These are phyloP conservation scores for Erythrolamprus reginae DNA, from an alignment of 2,113 vertebrate species.

Conservation along the genomic window DNA sequence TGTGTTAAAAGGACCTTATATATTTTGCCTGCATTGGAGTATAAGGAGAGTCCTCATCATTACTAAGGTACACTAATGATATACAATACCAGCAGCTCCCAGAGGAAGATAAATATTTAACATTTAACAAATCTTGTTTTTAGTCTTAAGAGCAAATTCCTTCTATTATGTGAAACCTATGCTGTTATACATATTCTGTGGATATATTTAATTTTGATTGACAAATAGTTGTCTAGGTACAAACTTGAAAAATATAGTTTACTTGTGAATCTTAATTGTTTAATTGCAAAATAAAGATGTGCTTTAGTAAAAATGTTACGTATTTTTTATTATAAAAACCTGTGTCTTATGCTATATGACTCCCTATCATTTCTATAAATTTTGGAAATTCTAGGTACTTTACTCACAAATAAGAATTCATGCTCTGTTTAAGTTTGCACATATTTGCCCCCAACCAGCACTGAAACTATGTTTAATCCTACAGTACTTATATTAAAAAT, in stretches of 20 bases:
- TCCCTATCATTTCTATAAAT: neutral
- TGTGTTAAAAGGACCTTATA: slow-evolving; percentile 68
- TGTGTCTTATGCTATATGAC: neutral
- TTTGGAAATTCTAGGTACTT: slow-evolving; percentile 1
- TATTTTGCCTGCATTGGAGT: slow-evolving; percentile 63
- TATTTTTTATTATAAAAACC: neutral
- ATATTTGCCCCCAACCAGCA: neutral
- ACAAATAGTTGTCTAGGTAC: slow-evolving; percentile 72
- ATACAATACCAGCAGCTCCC: slow-evolving; percentile 63
- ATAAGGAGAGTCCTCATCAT: slow-evolving; percentile 64
- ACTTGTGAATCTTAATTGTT: slow-evolving; percentile 73
- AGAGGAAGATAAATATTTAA: slow-evolving; percentile 59
- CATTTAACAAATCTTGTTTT: slow-evolving; percentile 66
- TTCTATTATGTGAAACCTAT: slow-evolving; percentile 67
- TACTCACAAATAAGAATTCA: neutral
- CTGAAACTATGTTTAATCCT: neutral
- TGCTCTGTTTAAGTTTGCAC: neutral
- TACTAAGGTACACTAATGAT: slow-evolving; percentile 57
- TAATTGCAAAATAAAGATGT: slow-evolving; percentile 78
- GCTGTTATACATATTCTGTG: slow-evolving; percentile 69
- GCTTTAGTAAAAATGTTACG: slow-evolving; percentile 70
- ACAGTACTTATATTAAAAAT: neutral
- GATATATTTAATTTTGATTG: slow-evolving; percentile 73
- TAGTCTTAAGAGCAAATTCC: slow-evolving; percentile 65
- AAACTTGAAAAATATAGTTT: slow-evolving; percentile 70